These are phyloP conservation scores for Exephanes ischioxanthus DNA, from an alignment of 2,888 invertebrate species.

Conservation along the genomic window DNA sequence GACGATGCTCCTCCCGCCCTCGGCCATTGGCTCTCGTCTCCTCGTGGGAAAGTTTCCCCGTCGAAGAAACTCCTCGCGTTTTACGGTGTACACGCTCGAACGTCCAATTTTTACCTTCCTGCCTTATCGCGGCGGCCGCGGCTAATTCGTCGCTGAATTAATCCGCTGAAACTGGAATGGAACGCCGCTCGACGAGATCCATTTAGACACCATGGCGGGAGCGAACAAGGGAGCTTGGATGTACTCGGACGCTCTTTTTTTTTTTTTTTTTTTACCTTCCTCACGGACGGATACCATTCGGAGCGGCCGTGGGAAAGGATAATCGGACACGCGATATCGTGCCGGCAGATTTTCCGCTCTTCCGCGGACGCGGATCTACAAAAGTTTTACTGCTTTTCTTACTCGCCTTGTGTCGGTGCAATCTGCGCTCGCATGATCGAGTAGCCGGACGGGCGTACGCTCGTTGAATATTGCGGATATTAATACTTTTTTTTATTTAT, in stretches of 20 bases:
- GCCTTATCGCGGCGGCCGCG: not conserved
- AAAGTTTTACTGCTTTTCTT: conserved; percentile 21
- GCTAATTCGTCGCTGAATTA: conserved; percentile 38
- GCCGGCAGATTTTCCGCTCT: conserved; percentile 59
- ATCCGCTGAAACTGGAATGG: conserved; percentile 29
- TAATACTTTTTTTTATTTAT: not conserved
- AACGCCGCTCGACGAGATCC: not conserved
- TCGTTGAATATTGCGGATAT: not conserved
- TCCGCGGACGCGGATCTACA: not conserved
- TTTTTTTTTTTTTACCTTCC: conserved; percentile 38
- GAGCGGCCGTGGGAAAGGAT: conserved; percentile 64
- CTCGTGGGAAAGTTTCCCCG: conserved; percentile 61
- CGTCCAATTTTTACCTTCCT: not conserved
- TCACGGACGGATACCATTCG: conserved; percentile 40
- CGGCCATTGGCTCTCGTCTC: conserved; percentile 20
- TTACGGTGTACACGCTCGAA: conserved; percentile 7
- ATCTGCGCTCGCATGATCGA: conserved; percentile 39
- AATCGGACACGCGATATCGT: conserved; percentile 66
- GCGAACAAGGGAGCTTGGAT: not conserved
- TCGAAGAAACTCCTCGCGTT: conserved; percentile 12
- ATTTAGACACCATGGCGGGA: not conserved
- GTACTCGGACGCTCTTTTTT: conserved; percentile 20
- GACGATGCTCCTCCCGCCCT: conserved; percentile 26
- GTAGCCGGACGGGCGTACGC: not conserved
- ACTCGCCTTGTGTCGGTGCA: conserved; percentile 19